Evolutionary conservation across 2,888 invertebrate genomes (phyloP).

Genomic region (Lithosia quadra): DNA sequence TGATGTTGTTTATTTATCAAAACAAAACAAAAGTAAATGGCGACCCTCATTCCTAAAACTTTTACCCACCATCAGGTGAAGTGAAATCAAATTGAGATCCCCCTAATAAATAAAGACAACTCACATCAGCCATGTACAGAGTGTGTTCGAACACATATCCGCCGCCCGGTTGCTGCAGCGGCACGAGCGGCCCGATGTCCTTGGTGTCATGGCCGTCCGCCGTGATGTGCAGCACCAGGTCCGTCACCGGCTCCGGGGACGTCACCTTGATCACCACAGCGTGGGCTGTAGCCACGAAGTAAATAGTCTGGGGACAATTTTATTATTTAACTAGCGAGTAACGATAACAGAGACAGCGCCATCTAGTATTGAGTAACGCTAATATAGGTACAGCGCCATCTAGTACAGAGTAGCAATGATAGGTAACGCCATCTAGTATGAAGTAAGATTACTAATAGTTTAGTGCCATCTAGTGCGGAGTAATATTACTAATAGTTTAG

Average conservation of each 20-base stretch:
- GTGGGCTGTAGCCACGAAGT: slow-evolving; percentile 87
- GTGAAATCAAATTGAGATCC: neutral
- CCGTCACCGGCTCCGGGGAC: slow-evolving; percentile 76
- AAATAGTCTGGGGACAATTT: slow-evolving; percentile 71
- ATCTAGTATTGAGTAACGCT: slow-evolving; percentile 10
- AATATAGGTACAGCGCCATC: neutral
- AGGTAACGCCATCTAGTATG: neutral
- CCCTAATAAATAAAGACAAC: slow-evolving; percentile 6
- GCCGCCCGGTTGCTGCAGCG: slow-evolving; percentile 48
- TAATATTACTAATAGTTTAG: neutral
- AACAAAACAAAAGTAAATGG: no score
- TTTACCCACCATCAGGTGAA: no score
- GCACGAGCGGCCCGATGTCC: slow-evolving; percentile 55
- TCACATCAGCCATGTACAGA: slow-evolving; percentile 75
- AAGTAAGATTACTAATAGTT: neutral
- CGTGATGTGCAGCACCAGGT: slow-evolving; percentile 77
- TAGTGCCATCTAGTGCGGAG: neutral
- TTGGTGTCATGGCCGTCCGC: slow-evolving; percentile 48
- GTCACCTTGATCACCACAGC: slow-evolving; percentile 82
- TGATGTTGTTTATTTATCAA: no score
- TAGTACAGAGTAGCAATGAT: neutral
- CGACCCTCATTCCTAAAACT: no score
- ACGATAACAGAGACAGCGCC: no score
- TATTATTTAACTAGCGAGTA: no score
- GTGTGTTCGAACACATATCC: slow-evolving; percentile 73